Conservation (phyloP, 2,888 invertebrate genomes). For the Zonitis immaculata region DNA sequence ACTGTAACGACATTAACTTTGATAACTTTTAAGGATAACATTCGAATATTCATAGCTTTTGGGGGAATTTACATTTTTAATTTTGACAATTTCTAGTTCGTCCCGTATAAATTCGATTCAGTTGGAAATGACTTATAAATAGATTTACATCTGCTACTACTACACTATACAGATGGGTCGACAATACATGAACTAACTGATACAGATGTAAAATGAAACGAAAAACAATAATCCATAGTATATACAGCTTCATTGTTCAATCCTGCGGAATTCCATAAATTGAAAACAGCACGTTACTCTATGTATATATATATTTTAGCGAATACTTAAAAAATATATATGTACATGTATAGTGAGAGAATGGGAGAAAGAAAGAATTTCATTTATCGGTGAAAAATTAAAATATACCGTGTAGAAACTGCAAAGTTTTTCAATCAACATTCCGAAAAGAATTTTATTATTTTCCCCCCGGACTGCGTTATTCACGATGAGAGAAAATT, state of each 20-base stretch:
- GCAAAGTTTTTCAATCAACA: constrained; percentile 24
- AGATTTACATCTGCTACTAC: neutral
- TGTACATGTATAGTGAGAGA: neutral
- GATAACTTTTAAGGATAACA: too few relatives aligned
- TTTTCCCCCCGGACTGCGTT: neutral
- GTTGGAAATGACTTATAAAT: too few relatives aligned
- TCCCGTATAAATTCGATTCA: too few relatives aligned
- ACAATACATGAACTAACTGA: neutral
- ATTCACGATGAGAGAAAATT: constrained; percentile 11
- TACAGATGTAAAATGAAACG: neutral
- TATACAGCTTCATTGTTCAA: constrained; percentile 31
- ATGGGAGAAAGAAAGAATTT: neutral
- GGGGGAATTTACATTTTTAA: too few relatives aligned
- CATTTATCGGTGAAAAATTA: constrained; percentile 22
- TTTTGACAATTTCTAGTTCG: too few relatives aligned
- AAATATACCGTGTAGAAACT: constrained; percentile 15
- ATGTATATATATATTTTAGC: too few relatives aligned
- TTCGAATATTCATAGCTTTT: too few relatives aligned
- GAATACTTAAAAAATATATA: too few relatives aligned
- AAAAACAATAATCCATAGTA: constrained; percentile 28
- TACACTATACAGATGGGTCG: too few relatives aligned
- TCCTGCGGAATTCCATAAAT: constrained; percentile 19
- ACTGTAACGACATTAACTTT: too few relatives aligned
- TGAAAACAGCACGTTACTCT: constrained; percentile 13
- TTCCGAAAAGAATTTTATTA: constrained; percentile 20